Evolutionary conservation across 2,797 vertebrate species (phyloP).

Genomic region (Micropoecilia bifurca): DNA sequence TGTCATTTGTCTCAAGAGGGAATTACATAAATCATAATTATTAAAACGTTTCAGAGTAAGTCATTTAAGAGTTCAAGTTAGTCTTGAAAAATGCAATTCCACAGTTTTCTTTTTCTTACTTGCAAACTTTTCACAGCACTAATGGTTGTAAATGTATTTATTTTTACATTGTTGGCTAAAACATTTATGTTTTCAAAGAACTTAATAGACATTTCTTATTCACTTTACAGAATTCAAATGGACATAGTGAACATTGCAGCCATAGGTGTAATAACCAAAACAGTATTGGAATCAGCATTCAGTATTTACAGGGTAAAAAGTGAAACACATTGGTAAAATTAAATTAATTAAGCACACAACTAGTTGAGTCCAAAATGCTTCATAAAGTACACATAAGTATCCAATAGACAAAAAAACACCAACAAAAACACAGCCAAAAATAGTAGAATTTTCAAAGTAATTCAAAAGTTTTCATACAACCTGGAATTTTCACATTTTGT

Average conservation of each 20-base stretch:
- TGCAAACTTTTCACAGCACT: not conserved
- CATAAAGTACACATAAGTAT: not conserved
- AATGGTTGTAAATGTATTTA: not conserved
- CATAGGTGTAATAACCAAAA: not conserved
- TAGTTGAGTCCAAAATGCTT: not conserved
- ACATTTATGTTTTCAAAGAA: not conserved
- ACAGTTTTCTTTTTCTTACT: not conserved
- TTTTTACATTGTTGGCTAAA: not conserved
- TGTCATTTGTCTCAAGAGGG: not conserved
- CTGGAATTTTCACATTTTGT: not conserved
- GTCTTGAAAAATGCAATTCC: not conserved
- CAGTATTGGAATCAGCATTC: not conserved
- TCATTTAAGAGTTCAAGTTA: not conserved
- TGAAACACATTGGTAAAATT: not conserved
- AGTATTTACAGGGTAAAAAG: not conserved
- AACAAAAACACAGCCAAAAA: not conserved
- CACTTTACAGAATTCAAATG: not conserved
- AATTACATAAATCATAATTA: not conserved
- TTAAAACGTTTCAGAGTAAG: not conserved
- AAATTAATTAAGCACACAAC: not conserved
- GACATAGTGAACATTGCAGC: not conserved
- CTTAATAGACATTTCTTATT: not conserved
- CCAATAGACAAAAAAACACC: not conserved
- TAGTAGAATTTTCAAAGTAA: not conserved
- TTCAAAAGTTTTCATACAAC: not conserved